Percentiles rank a stretch among this genome's conserved stretches.
These are phyloP conservation scores for Psylliodes chrysocephalus DNA, from an alignment of 2,888 invertebrate genomes.

Conservation along the genomic window DNA sequence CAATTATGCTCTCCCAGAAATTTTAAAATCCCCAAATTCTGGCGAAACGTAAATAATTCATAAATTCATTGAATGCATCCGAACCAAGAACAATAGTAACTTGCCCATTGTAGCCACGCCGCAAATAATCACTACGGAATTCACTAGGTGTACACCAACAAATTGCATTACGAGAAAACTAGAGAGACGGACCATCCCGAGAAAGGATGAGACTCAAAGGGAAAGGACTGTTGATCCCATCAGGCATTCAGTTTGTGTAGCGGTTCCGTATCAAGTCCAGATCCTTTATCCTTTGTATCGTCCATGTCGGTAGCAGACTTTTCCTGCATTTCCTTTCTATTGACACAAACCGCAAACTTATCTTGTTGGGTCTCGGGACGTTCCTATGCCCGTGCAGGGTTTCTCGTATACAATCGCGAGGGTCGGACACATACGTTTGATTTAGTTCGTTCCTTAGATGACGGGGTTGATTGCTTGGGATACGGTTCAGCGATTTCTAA, in stretches of 20 bases:
- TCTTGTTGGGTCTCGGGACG: conserved; percentile 53
- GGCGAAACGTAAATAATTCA: conserved; percentile 3
- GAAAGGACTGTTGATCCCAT: conserved; percentile 57
- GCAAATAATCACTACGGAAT: conserved; percentile 44
- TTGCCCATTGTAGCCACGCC: conserved; percentile 4
- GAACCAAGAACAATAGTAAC: conserved; percentile 13
- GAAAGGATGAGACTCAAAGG: conserved; percentile 51
- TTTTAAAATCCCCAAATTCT: background rate
- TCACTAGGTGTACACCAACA: conserved; percentile 49
- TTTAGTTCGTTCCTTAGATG: conserved; percentile 27
- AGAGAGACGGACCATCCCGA: conserved; percentile 42
- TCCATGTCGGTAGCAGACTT: conserved; percentile 55
- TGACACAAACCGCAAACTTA: conserved; percentile 59
- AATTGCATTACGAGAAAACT: conserved; percentile 58
- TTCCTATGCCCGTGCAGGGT: too few species aligned
- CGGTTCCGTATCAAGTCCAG: conserved; percentile 56
- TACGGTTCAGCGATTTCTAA: conserved; percentile 21
- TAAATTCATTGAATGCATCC: background rate
- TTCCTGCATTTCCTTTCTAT: conserved; percentile 57
- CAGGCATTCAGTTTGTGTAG: conserved; percentile 59
- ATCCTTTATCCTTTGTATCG: conserved; percentile 53
- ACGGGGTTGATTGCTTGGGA: conserved; percentile 27
- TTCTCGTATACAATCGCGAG: conserved; percentile 45
- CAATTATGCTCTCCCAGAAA: too few species aligned
- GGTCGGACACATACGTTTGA: conserved; percentile 38